Evolutionary conservation across 2,113 vertebrate species (phyloP).

Genomic region (Oncorhynchus keta): DNA sequence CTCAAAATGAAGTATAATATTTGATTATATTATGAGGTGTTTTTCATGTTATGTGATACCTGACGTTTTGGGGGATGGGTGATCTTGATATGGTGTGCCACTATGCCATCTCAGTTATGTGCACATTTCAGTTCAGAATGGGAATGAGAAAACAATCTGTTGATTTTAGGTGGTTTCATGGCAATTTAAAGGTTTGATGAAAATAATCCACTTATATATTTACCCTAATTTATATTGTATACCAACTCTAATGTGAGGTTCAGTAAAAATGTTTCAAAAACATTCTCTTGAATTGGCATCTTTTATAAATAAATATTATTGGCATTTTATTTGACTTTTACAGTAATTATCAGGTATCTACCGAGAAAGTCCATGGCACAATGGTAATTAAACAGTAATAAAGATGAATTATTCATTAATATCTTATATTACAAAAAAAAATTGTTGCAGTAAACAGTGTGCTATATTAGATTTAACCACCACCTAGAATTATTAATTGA

Average conservation of each 20-base stretch:
- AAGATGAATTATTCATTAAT: too few relatives aligned
- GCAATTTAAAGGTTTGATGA: neutral
- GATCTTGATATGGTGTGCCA: neutral
- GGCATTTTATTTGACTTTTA: neutral
- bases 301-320: neutral
- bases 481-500: neutral
- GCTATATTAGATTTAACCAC: too few relatives aligned
- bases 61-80: neutral
- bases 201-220: constrained; percentile 10
- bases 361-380: too few relatives aligned
- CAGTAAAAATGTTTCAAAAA: constrained; percentile 12
- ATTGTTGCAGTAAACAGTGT: too few relatives aligned
- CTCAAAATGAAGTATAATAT: too few relatives aligned
- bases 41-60: neutral
- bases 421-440: too few relatives aligned
- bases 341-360: neutral
- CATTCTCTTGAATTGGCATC: neutral
- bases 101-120: neutral
- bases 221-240: constrained; percentile 15
- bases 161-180: neutral
- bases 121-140: neutral
- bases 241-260: constrained; percentile 2
- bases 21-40: neutral
- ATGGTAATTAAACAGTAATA: too few relatives aligned
- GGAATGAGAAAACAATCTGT: too few relatives aligned